Evolutionary conservation across 2,797 vertebrate genomes (phyloP), one percentile per base, ranked within the genome.

Genomic region (Phalloptychus januarius): DNA sequence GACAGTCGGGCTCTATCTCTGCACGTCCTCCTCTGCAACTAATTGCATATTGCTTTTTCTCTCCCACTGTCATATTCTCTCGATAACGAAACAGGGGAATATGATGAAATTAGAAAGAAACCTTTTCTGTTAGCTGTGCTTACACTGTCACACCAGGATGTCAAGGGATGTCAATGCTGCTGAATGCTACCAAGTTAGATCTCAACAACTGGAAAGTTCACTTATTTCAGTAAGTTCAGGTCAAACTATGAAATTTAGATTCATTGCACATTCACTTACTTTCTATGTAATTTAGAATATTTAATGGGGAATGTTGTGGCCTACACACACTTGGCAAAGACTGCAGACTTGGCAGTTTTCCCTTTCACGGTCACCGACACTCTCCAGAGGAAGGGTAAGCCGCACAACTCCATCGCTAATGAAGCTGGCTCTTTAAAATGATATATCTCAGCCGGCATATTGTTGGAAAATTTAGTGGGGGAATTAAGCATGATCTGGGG

Each of bases 21-120:
- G 46, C 81, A 71, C 72, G 46, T 85, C 72, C 87, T 77, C 72
- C 61, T 78, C 72, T 82, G 56, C 81, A 72, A 81, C 72, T 76
- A 44, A 38, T 54, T 20, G 69, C 76, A 63, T 79, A 80, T 84
- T 75, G 50, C 67, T 38, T 1, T 38, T 78, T 46, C 71, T 42
- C 78, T 44, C 42, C 78, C 74, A 3, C 78, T 81, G 69, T 67
- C 36, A 50, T 69, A 75, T 18, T 63, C 50, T 33, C 46, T 52
- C 44, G 23, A 72, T 63, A 79, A 46, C 65, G 56, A 74, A 82
- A 81, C 33, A 13, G 13, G 67, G 18, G 56, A 81, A n/a, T 52
- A 45, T 81, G 74, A 76, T 75, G 40, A 83, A 88, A 85, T 74
- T 72, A 74, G 61, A 76, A 15, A 79, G 72, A 73, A 75, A 69